Evolutionary conservation across 2,888 invertebrate species (phyloP), one percentile per base, ranked within the genome.

Genomic region (Dioctria rufipes): DNA sequence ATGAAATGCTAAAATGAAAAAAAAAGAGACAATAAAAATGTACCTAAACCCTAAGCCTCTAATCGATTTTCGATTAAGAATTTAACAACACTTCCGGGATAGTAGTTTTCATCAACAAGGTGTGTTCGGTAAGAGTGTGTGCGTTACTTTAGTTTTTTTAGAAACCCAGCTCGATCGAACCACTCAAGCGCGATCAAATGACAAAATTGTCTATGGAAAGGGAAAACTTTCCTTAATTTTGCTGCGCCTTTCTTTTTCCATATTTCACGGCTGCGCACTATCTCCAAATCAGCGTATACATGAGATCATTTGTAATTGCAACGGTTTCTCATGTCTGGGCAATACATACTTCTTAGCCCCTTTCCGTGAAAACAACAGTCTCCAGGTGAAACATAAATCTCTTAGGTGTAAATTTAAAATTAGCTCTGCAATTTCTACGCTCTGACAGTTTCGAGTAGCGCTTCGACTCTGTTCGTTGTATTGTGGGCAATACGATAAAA

Each of bases 241-340:
- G 25, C 51, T 69, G 49, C 69, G 49, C 69, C 69, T 69, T 69
- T 69, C 69, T 4, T 51, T 37, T 69, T 51, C 60, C 54, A 73
- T 73, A 73, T 73, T 73, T 73, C 73, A 60, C 71, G 42, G 60
- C 9, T 69, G 11, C 54, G 40, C 13, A 54, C 71, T 73, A 73
- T 73, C 73, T 5, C 40, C 42, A 73, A 58, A 73, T 73, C 60
- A 25, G 58, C 58, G 8, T 54, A 42, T 73, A 73, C 73, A 73
- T 58, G 73, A 58, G 54, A 73, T 73, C 40, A 73, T 73, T 73
- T 73, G 73, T 58, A 73, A 73, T 73, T 73, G 73, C 73, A 39
- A 61, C 39, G 39, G 61, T 61, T 39, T 25, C 37, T 54, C 61
- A 61, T 61, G 61, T 61, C 39, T 25, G 37, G 39, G 61, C 11